Percentiles rank a stretch among this genome's conserved stretches.
Conservation (phyloP, 2,797 vertebrate species). For the Lutra lutra region DNA sequence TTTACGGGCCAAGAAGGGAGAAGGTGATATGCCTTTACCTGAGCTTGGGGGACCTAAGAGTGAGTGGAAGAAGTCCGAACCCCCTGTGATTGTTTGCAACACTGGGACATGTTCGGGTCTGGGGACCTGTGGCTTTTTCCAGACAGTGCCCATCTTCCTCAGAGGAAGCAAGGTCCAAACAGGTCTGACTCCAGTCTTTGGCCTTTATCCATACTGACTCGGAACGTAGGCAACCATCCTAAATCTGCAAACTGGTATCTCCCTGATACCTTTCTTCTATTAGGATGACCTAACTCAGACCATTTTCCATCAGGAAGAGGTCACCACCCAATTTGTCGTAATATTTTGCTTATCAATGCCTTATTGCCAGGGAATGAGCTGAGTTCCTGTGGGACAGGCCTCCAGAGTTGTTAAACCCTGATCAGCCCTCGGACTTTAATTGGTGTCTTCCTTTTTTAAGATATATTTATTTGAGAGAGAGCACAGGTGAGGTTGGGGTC, state of each 20-base stretch:
- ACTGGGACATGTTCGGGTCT: rapidly evolving
- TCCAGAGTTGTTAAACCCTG: not conserved
- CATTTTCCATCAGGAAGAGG: not conserved
- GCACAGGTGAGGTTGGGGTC: not conserved
- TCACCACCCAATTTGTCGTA: not conserved
- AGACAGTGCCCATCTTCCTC: not conserved
- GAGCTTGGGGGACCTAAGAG: not conserved
- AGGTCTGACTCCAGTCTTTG: not conserved
- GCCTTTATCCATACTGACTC: not conserved
- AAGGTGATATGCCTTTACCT: not conserved
- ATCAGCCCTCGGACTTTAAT: not conserved
- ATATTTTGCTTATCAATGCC: not conserved
- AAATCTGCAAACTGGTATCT: not conserved
- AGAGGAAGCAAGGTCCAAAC: not conserved
- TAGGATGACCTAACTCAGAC: not conserved
- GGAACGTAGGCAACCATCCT: not conserved
- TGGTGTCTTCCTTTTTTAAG: not conserved
- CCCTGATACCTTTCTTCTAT: not conserved
- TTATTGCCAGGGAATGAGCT: not conserved
- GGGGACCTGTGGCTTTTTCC: not conserved
- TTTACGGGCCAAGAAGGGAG: not conserved
- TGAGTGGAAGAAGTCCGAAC: not conserved
- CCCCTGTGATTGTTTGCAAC: not conserved
- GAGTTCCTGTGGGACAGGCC: not conserved
- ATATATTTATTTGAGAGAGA: not conserved